Evolutionary conservation across 2,113 vertebrate species (phyloP), one percentile per base, ranked within the genome.

Genomic region (Cinclus mexicanus): DNA sequence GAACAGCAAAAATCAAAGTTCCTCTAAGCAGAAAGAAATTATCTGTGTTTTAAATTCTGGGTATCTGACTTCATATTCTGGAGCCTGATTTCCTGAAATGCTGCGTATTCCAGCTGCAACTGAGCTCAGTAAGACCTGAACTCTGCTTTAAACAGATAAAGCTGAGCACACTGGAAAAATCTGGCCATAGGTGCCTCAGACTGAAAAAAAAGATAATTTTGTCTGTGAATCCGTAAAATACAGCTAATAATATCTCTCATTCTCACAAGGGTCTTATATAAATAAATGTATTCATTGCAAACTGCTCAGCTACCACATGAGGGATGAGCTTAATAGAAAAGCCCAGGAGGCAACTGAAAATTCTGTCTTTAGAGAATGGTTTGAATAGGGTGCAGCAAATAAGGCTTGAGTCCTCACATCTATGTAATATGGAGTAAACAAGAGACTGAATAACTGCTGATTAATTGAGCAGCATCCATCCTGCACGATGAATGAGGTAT

Each of bases 401-500:
- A 95, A 95, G 49, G 72, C 24, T 87, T 50, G 65, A 49, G 65
- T 76, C 56, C 44, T 91, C 89, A 87, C 69, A 19, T 84, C 81
- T 90, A 3, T 70, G 77, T 78, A 87, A 87, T 82, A 59, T 41
- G 83, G 86, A 94, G 64, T 92, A 95, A 96, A 95, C 56, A 91
- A 76, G 56, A 89, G 76, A 37, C 42, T 63, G 78, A 96, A 96
- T 94, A 94, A 89, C 87, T 92, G 90, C 72, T 96, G 90, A 96
- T 95, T 86, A 96, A 95, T 39, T 39, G 68, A 94, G 69, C 31
- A 89, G 44, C 77, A 84, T 89, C 64, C 33, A 10, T 89, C 79
- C 71, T 92, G 39, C 6, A 5, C 77, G 46, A 80, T 87, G 86
- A 96, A 94, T 83, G 76, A 68, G n/a, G 47, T 57, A 77, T 12